phyloP scores from a whole-genome alignment of 1,140 invertebrate species.

The Pemphigus obesinymphae region DNA sequence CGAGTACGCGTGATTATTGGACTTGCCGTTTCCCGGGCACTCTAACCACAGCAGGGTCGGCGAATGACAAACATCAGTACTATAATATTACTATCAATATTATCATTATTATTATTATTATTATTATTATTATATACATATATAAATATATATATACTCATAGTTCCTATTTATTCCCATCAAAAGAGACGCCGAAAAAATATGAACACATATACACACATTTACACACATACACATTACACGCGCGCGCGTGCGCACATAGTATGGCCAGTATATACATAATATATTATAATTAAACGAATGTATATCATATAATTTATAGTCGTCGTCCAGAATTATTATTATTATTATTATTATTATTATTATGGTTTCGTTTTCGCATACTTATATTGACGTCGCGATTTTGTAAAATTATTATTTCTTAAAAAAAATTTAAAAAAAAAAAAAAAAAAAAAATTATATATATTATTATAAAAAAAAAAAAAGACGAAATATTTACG shows the following conservation, averaged over 20 bases:
- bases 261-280: conserved; percentile 4
- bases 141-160: background rate
- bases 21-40: conserved; percentile 36
- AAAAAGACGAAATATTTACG: background rate
- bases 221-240: background rate
- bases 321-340: background rate
- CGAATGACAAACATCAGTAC: conserved; percentile 8
- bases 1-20: conserved; percentile 54
- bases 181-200: background rate
- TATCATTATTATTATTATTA: background rate
- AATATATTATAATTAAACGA: background rate
- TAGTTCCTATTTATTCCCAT: conserved; percentile 22
- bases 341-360: background rate
- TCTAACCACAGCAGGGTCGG: conserved; percentile 34
- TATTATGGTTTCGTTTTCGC: background rate
- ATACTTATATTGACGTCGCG: background rate
- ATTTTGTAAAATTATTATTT: background rate
- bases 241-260: background rate
- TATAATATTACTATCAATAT: background rate
- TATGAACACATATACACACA: background rate
- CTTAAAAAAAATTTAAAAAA: background rate
- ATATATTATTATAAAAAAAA: background rate
- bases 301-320: background rate
- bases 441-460: background rate
- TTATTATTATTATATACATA: background rate